Conservation (phyloP, 92 coral and sea anemone genomes). For the Paramuricea clavata region DNA sequence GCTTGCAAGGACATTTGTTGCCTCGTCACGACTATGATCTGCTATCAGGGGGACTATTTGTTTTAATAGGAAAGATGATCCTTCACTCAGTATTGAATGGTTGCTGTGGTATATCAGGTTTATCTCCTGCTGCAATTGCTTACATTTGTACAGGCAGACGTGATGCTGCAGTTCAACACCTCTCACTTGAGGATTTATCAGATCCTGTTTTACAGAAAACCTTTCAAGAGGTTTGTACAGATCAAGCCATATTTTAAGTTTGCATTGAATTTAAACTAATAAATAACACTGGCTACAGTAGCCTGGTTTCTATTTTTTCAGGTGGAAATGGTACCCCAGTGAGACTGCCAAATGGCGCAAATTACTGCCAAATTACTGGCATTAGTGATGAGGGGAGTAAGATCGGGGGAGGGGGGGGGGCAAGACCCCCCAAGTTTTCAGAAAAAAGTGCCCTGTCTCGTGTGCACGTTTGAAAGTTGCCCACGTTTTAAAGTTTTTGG, state of each 20-base stretch:
- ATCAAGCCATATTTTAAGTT: not conserved
- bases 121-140: conserved; percentile 57
- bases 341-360: too few species aligned
- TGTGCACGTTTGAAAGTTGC: too few species aligned
- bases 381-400: too few species aligned
- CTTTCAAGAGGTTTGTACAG: conserved; percentile 10
- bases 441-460: too few species aligned
- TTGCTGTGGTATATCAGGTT: conserved; percentile 57
- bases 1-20: conserved; percentile 55
- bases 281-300: too few species aligned
- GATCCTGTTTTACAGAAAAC: conserved; percentile 55
- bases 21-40: conserved; percentile 61
- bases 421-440: too few species aligned
- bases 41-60: conserved; percentile 57
- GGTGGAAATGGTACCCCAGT: too few species aligned
- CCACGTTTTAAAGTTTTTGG: too few species aligned
- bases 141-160: conserved; percentile 52
- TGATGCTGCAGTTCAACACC: conserved; percentile 58
- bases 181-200: conserved; percentile 50
- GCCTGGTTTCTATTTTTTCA: too few species aligned
- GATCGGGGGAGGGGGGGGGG: too few species aligned
- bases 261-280: not conserved
- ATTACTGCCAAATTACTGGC: too few species aligned
- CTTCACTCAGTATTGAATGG: conserved; percentile 54
- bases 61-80: conserved; percentile 57